Base-by-base conservation (phyloP, 2,888 invertebrate species). In the Leptogaster cylindrica region DNA sequence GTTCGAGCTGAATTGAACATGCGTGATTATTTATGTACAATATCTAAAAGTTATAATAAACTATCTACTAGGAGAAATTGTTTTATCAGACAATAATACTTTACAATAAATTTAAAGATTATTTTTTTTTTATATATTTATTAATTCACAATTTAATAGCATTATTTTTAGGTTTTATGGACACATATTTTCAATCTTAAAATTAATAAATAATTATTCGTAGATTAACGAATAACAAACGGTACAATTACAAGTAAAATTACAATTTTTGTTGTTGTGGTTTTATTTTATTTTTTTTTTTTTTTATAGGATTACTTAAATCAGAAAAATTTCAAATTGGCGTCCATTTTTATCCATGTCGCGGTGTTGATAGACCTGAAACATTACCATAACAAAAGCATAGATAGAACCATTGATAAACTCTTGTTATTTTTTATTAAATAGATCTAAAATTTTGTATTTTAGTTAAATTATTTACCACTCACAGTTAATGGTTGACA, bases 401-500 rank as follows among this genome's bases (percentile, higher is more conserved):
- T 51, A 8, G 14, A 14, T 27, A 25, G 4, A 6, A 46, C 2
- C 5, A 6, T 46, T n/a, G n/a, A n/a, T 18, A 14, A 18, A 20
- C 5, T 6, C 46, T n/a, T 20, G 39, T 25, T 52, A 58, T 14
- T 28, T 39, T 39, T 58, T 39, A 14, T 36, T 14, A 58, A 39
- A 58, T 2, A 58, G 18, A 39, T 58, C 39, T 58, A 39, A 58
- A 28, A 39, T 8, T 14, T 39, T 12, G 2, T 23, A 8, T 23
- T 20, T 58, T 25, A 51, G 18, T 14, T 28, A 6, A 12, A 25
- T 51, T 28, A 51, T 28, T 6, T 28, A 25, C 8, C 25, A 51
- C n/a, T 28, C 3, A 6, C 27, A 16, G 12, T 46, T 41, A 25
- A 33, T 58, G n/a, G n/a, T n/a, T n/a, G n/a, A n/a, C 31, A 76